Evolutionary conservation across 2,888 invertebrate genomes (phyloP).

Genomic region (Halictus quadricinctus): DNA sequence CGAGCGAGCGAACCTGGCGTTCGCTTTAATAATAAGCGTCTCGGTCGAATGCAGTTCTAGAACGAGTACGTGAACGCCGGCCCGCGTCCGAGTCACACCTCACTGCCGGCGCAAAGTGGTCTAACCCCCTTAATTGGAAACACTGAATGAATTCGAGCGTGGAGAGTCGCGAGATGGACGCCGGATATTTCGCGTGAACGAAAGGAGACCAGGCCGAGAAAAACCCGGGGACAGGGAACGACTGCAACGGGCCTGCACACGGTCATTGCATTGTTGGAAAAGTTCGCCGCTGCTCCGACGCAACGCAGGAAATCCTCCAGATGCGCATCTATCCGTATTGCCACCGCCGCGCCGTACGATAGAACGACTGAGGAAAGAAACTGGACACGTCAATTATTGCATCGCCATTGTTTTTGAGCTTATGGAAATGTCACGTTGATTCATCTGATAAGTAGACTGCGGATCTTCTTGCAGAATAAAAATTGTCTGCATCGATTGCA

Average conservation of each 20-base stretch:
- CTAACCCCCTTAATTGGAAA: conserved; percentile 71
- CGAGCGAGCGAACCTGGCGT: neutral
- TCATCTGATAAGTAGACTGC: neutral
- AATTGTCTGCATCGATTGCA: too few relatives aligned
- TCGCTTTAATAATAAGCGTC: conserved; percentile 65
- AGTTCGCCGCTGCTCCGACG: conserved; percentile 27
- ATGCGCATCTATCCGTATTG: conserved; percentile 39
- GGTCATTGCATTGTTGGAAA: conserved; percentile 44
- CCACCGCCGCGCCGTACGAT: neutral
- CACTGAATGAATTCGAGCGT: conserved; percentile 69
- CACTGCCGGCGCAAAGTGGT: conserved; percentile 70
- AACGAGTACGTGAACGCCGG: conserved; percentile 65
- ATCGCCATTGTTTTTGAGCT: neutral
- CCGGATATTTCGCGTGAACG: conserved; percentile 20
- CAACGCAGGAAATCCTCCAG: conserved; percentile 59
- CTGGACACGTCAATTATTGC: neutral
- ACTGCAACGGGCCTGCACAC: conserved; percentile 25
- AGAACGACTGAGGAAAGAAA: neutral
- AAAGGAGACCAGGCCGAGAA: conserved; percentile 19
- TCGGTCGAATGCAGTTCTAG: conserved; percentile 70
- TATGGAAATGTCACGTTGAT: neutral
- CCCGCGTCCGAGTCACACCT: conserved; percentile 69
- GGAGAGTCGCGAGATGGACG: conserved; percentile 40
- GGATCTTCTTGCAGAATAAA: too few relatives aligned
- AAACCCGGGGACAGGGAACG: conserved; percentile 27